A percentile compares a stretch with the other conserved stretches of the same genome.
Evolutionary conservation across 2,113 vertebrate genomes (phyloP).

Genomic region (Prinia subflava): DNA sequence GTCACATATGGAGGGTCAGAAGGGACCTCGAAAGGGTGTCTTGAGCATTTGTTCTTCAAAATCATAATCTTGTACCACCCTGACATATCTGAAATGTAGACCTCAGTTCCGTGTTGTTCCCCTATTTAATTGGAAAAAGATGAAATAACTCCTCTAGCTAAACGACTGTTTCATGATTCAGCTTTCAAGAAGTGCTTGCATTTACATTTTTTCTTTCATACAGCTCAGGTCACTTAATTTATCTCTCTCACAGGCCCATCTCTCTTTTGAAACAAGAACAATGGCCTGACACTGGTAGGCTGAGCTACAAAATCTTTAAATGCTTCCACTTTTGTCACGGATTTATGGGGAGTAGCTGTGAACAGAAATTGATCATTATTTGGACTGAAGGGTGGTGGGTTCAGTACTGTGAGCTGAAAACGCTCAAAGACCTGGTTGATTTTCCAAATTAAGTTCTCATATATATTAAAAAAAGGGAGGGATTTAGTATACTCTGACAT

Average conservation of each 20-base stretch:
- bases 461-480: accelerated
- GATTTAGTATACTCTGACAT: not conserved
- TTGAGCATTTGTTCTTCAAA: not conserved
- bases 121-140: not conserved
- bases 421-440: not conserved
- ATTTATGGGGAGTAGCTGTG: not conserved
- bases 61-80: not conserved
- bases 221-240: not conserved
- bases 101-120: not conserved
- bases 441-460: not conserved
- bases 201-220: not conserved
- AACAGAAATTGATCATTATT: not conserved
- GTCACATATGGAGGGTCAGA: accelerated
- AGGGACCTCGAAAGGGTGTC: not conserved
- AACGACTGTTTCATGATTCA: not conserved
- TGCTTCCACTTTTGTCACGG: not conserved
- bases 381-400: not conserved
- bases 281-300: not conserved
- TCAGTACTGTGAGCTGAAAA: not conserved
- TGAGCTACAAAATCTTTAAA: not conserved
- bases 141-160: not conserved
- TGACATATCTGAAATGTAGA: not conserved
- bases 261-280: not conserved
- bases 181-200: not conserved
- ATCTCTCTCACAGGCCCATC: not conserved